These are phyloP conservation scores for Eretmodus cyanostictus DNA, from an alignment of 2,113 vertebrate genomes.

Conservation along the genomic window DNA sequence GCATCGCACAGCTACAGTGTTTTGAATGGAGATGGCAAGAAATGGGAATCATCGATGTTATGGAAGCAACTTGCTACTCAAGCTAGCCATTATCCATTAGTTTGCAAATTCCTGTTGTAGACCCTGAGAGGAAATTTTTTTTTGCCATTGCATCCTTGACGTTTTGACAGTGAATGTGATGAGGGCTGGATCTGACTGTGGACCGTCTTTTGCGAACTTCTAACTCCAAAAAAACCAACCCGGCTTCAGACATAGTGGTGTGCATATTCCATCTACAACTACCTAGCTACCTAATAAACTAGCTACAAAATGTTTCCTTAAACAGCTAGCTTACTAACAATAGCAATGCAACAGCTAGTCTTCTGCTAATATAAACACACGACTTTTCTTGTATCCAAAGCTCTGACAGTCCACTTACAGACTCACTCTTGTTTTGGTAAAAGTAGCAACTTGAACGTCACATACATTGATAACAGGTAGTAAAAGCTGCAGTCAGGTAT, in stretches of 20 bases:
- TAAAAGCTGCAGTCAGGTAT: background rate
- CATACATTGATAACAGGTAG: background rate
- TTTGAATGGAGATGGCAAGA: background rate
- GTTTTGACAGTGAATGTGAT: background rate
- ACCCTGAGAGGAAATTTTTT: rapidly evolving
- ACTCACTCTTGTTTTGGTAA: background rate
- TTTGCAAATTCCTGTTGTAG: background rate
- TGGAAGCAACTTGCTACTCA: background rate
- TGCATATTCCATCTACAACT: background rate
- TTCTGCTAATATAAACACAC: background rate
- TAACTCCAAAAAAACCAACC: background rate
- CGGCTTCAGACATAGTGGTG: background rate
- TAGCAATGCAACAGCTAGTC: background rate
- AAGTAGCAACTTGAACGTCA: background rate
- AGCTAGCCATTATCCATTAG: background rate
- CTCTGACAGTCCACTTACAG: background rate
- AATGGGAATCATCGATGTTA: background rate
- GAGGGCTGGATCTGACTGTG: rapidly evolving
- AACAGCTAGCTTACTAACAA: background rate
- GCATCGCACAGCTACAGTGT: background rate
- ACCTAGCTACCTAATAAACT: background rate
- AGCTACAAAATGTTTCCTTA: background rate
- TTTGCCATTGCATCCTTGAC: background rate
- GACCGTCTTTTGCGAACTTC: too few relatives aligned
- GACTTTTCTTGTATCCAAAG: background rate